phyloP scores from a whole-genome alignment of 2,113 vertebrate genomes.

The Vulpes lagopus region DNA sequence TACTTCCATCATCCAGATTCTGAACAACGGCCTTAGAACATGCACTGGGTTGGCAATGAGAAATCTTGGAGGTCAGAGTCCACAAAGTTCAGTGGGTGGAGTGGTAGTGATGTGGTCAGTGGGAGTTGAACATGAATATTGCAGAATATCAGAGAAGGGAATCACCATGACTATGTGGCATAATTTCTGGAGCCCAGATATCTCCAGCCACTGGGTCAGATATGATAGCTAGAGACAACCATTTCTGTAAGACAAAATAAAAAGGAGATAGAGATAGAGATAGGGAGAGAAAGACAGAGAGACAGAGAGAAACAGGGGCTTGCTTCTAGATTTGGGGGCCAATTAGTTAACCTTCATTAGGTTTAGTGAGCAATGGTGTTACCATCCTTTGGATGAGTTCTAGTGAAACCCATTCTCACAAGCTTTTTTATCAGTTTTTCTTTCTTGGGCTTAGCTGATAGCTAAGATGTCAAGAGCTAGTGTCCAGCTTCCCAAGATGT shows the following conservation, averaged over 20 bases:
- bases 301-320: neutral
- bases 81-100: neutral
- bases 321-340: neutral
- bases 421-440: neutral
- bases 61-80: neutral
- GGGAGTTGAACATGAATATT: neutral
- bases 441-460: neutral
- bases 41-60: rapidly evolving
- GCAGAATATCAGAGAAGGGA: neutral
- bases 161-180: neutral
- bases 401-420: neutral
- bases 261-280: rapidly evolving
- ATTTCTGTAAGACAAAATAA: neutral
- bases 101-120: neutral
- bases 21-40: neutral
- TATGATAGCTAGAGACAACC: neutral
- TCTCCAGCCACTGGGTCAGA: neutral
- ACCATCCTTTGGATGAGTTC: neutral
- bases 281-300: rapidly evolving
- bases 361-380: neutral
- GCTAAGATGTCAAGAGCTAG: neutral
- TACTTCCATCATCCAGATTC: neutral
- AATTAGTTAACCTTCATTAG: neutral
- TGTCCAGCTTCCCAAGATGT: neutral
- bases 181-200: neutral